These are phyloP conservation scores for Pseudanteris insignis DNA, from an alignment of 2,888 invertebrate species.

Conservation along the genomic window DNA sequence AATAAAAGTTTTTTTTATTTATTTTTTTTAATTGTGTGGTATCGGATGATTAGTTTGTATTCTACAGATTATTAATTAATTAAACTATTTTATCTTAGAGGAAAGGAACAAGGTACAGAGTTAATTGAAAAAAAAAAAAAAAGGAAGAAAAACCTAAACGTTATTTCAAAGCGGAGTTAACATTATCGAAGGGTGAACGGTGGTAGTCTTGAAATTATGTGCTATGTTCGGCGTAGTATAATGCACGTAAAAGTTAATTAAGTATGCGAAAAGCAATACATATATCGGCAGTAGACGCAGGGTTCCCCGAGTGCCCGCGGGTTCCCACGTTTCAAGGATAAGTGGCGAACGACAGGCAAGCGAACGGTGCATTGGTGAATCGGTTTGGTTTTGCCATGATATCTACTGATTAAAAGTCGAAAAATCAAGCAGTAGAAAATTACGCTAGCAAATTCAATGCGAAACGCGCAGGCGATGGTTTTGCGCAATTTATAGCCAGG, in stretches of 20 bases:
- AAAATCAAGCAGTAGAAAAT: conserved; percentile 12
- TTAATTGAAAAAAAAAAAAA: too few species aligned
- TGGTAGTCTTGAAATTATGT: background rate
- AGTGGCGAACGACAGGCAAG: conserved; percentile 20
- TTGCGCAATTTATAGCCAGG: conserved; percentile 20
- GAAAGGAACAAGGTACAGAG: too few species aligned
- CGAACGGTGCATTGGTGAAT: conserved; percentile 27
- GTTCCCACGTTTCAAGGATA: conserved; percentile 39
- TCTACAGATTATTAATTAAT: too few species aligned
- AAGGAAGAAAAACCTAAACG: too few species aligned
- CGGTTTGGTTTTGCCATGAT: conserved; percentile 18
- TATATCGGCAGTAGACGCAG: conserved; percentile 1
- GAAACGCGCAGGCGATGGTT: conserved; percentile 6
- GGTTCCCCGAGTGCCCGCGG: too few species aligned
- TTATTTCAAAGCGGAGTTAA: too few species aligned
- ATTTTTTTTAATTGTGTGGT: too few species aligned
- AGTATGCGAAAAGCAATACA: conserved; percentile 16
- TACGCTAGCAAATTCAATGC: conserved; percentile 13
- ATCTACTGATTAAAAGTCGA: conserved; percentile 18
- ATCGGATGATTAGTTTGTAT: too few species aligned
- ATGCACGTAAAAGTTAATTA: conserved; percentile 31
- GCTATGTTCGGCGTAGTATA: too few species aligned
- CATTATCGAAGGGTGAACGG: too few species aligned
- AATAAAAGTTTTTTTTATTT: too few species aligned
- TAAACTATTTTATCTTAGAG: too few species aligned